phyloP scores from a whole-genome alignment of 2,797 vertebrate genomes.

The Echeneis naucrates region DNA sequence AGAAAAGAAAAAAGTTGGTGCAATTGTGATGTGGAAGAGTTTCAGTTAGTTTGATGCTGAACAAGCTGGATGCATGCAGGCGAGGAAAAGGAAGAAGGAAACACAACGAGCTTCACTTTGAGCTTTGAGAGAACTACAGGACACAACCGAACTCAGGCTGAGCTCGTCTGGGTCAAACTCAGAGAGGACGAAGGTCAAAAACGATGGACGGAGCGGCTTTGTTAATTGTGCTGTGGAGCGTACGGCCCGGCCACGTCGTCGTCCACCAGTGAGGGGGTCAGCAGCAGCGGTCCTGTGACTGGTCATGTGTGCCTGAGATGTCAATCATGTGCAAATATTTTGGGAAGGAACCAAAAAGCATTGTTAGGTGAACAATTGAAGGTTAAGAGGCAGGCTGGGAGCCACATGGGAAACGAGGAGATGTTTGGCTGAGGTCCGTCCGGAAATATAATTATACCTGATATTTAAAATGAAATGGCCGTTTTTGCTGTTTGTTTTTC shows the following conservation, averaged over 20 bases:
- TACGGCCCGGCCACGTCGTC: constrained; percentile 49
- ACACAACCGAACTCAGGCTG: neutral
- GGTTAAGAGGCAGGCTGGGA: constrained; percentile 61
- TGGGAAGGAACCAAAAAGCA: constrained; percentile 75
- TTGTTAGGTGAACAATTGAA: constrained; percentile 74
- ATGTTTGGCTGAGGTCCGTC: constrained; percentile 53
- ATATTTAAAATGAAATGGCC: constrained; percentile 18
- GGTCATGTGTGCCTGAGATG: constrained; percentile 79
- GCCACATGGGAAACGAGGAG: constrained; percentile 56
- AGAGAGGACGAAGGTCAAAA: constrained; percentile 32
- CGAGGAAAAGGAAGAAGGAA: constrained; percentile 46
- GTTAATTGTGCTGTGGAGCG: constrained; percentile 64
- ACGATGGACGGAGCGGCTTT: constrained; percentile 44
- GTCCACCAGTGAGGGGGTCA: constrained; percentile 49
- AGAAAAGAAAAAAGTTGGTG: constrained; percentile 29
- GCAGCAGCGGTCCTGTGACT: constrained; percentile 75
- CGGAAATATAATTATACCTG: neutral
- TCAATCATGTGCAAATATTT: constrained; percentile 84
- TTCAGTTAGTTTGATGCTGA: constrained; percentile 58
- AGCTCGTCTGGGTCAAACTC: neutral
- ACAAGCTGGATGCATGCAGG: constrained; percentile 61
- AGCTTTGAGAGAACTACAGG: constrained; percentile 36
- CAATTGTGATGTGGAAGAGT: constrained; percentile 46
- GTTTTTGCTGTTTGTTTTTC: constrained; percentile 28
- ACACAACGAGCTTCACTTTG: constrained; percentile 50